Evolutionary conservation across 2,888 invertebrate species (phyloP), one percentile per base, ranked within the genome.

Genomic region (Macrosoma leucophasiata): DNA sequence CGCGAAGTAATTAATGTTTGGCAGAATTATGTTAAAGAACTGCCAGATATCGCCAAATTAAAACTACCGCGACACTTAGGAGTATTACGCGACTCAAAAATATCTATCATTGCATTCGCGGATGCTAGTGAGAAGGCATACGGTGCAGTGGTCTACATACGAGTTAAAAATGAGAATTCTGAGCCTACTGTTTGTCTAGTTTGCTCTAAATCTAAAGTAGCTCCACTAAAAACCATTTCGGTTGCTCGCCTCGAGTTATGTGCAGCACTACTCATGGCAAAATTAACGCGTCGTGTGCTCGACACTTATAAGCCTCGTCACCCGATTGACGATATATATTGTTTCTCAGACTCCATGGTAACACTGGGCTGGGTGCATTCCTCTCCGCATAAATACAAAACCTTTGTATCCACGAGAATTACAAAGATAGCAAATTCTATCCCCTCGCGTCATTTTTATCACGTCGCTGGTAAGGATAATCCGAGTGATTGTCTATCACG

Each of bases 81-180:
- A 3, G 27, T 33, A 11, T 20, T 26, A 4, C 4, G 19, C 13
- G 11, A 27, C 3, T 14, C 26, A 4, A 26, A 5, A 20, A 27
- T 33, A 27, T 7, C 10, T 20, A 4, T 24, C 7, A 20, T 21
- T 33, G 23, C 29, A 5, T 35, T 26, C 11, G n/a, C 25, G 11
- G 36, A 36, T n/a, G 29, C 36, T 9, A 36, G 36, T 19, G 36
- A 36, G 15, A 22, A 20, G 8, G 36, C 23, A 10, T 36, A 36
- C 26, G 15, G 36, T 19, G 12, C 11, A 11, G 29, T 29, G 3
- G 13, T 21, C 4, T 11, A 17, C 14, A 10, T 10, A 9, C 17
- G 14, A 11, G 33, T 33, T 13, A 21, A 29, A 12, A 18, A 27
- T 9, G 20, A 20, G 1, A 8, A 13, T 5, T 4, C 20, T 7